Percentiles rank a stretch among this genome's conserved stretches.
phyloP scores from a whole-genome alignment of 2,888 invertebrate genomes.

The Zeuzera pyrina region DNA sequence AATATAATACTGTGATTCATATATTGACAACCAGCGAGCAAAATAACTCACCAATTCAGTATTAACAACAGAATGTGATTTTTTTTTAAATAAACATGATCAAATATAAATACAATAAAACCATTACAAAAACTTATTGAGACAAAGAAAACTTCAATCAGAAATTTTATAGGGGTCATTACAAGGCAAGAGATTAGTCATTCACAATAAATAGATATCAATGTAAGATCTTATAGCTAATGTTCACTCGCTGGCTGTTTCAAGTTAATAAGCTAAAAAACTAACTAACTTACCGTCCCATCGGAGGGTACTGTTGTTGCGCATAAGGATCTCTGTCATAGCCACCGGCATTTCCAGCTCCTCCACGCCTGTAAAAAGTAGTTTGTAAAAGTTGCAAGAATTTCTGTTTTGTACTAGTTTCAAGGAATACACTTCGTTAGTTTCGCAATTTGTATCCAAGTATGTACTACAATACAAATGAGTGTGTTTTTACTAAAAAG shows the following conservation, averaged over 20 bases:
- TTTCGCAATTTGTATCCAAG: no score
- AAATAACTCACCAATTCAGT: not conserved
- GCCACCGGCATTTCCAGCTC: conserved; percentile 47
- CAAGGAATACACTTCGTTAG: no score
- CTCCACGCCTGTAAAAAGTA: conserved; percentile 45
- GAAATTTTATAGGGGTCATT: no score
- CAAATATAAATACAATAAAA: no score
- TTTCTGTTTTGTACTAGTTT: no score
- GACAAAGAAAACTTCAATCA: not conserved
- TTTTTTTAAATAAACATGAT: not conserved
- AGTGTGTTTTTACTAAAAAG: no score
- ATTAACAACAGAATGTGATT: not conserved
- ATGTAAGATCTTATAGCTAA: no score
- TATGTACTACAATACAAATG: no score
- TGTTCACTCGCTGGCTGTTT: no score
- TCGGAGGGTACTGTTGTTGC: conserved; percentile 63
- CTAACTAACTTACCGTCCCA: conserved; percentile 59
- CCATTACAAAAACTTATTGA: no score
- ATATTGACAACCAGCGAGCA: not conserved
- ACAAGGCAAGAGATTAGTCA: no score
- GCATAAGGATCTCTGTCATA: conserved; percentile 64
- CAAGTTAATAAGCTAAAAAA: not conserved
- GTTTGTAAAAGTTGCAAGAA: not conserved
- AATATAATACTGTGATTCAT: not conserved
- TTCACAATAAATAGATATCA: no score